phyloP scores from a whole-genome alignment of 2,113 vertebrate species.

The Aramus guarauna region DNA sequence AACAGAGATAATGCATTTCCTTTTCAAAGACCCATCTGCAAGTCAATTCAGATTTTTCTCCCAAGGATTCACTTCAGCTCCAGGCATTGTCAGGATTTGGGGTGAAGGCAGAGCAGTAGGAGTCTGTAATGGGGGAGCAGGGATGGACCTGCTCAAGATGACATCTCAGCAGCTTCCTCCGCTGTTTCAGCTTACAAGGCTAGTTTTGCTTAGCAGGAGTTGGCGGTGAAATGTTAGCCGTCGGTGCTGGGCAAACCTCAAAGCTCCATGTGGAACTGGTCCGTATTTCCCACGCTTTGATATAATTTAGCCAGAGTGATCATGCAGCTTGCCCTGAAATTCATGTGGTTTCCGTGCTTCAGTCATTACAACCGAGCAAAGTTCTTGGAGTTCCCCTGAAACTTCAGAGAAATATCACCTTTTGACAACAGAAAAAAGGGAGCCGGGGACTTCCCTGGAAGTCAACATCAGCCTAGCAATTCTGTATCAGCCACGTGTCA shows the following conservation, averaged over 20 bases:
- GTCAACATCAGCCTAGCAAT: not conserved
- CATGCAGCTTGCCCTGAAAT: not conserved
- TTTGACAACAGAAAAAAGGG: not conserved
- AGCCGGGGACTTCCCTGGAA: not conserved
- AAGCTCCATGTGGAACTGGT: not conserved
- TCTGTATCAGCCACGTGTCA: not conserved
- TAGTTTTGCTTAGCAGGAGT: not conserved
- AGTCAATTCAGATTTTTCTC: not conserved
- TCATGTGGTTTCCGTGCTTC: not conserved
- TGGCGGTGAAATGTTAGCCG: not conserved
- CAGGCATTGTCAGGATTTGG: not conserved
- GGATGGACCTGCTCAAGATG: not conserved
- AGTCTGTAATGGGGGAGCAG: not conserved
- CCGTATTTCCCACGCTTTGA: fast-evolving
- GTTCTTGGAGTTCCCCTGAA: not conserved
- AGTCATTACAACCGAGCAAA: not conserved
- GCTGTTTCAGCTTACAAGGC: not conserved
- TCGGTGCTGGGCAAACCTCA: not conserved
- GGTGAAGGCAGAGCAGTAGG: not conserved
- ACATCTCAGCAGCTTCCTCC: not conserved
- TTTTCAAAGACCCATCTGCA: not conserved
- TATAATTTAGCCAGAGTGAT: not conserved
- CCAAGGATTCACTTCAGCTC: not conserved
- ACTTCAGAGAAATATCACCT: not conserved
- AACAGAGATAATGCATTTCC: not conserved